phyloP scores from a whole-genome alignment of 2,888 invertebrate species.

The Thumatha senex region DNA sequence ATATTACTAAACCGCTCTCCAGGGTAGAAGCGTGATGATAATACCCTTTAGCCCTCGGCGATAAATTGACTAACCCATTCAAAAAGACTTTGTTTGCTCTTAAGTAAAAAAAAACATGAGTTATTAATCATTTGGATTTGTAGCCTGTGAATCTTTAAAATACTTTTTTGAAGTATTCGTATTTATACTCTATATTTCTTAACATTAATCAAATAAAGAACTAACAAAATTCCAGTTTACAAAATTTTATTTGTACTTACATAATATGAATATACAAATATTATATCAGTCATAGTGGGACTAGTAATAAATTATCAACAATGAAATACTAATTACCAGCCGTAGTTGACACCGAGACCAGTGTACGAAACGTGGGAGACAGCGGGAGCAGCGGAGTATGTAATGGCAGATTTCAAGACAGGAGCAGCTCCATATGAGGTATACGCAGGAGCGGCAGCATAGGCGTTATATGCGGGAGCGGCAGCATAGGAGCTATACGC shows the following conservation, averaged over 20 bases:
- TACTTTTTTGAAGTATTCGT: too few relatives aligned
- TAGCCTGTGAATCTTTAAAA: too few relatives aligned
- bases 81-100: too few relatives aligned
- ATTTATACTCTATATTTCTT: too few relatives aligned
- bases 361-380: constrained; percentile 82
- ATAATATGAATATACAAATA: background rate
- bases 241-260: background rate
- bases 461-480: constrained; percentile 21
- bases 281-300: background rate
- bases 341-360: constrained; percentile 79
- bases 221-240: background rate
- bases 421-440: constrained; percentile 50
- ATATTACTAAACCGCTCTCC: too few relatives aligned
- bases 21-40: too few relatives aligned
- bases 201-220: too few relatives aligned
- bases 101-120: too few relatives aligned
- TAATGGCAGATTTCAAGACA: constrained; percentile 54
- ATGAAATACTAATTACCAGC: constrained; percentile 59
- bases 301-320: constrained; percentile 13
- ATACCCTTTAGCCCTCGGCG: too few relatives aligned
- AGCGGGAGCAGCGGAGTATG: constrained; percentile 60
- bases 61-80: too few relatives aligned
- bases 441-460: constrained; percentile 37
- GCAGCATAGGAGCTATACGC: constrained; percentile 21
- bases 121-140: too few relatives aligned